phyloP scores from a whole-genome alignment of 2,888 invertebrate species.

The Lamellibrachia satsuma region DNA sequence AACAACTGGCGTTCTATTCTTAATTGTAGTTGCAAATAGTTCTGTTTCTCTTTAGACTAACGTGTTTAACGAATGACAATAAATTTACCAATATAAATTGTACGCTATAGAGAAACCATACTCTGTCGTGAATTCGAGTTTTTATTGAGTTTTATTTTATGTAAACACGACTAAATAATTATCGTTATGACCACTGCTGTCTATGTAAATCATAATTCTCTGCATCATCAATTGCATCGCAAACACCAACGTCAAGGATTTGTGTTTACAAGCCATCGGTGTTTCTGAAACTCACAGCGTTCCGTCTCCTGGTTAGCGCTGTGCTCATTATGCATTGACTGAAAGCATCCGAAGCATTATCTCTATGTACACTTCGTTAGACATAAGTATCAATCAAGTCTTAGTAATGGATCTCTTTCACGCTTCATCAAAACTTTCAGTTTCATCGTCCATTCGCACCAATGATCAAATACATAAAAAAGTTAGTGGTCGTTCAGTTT shows the following conservation, averaged over 20 bases:
- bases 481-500: neutral
- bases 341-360: neutral
- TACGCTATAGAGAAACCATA: neutral
- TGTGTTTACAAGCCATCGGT: neutral
- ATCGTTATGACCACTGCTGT: neutral
- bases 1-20: too few relatives aligned
- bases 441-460: neutral
- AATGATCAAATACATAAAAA: neutral
- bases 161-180: slow-evolving; percentile 5
- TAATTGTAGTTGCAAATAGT: too few relatives aligned
- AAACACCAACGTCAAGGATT: neutral
- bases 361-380: neutral
- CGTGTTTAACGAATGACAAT: neutral
- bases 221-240: neutral
- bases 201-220: neutral
- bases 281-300: neutral
- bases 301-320: neutral
- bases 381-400: neutral
- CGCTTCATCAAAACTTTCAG: neutral
- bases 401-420: neutral
- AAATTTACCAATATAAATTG: neutral
- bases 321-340: neutral
- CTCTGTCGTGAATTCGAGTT: neutral
- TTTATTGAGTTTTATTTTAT: neutral
- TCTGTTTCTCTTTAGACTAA: neutral